A percentile compares a stretch with the other conserved stretches of the same genome.
Evolutionary conservation across 2,888 invertebrate species (phyloP).

Genomic region (Tetanocera ferruginea): DNA sequence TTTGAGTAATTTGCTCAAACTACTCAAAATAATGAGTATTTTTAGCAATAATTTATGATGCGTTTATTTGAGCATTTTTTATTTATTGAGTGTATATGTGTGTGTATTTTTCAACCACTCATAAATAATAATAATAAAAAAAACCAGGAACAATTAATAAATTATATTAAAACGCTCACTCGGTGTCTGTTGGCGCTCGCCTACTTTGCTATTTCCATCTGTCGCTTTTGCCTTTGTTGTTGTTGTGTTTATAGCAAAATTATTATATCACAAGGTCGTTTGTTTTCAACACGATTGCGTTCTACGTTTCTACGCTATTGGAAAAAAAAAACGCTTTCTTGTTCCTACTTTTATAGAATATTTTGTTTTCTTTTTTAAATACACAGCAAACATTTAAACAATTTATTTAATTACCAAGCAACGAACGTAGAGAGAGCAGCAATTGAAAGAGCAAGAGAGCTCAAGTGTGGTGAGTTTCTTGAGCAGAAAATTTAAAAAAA

Average conservation of each 20-base stretch:
- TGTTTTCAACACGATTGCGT: conserved; percentile 7
- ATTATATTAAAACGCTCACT: neutral
- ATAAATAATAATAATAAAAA: neutral
- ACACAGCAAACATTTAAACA: neutral
- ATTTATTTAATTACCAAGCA: neutral
- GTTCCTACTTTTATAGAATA: conserved; percentile 16
- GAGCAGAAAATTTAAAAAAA: too few species aligned
- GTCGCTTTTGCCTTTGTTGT: conserved; percentile 1
- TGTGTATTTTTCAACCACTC: too few species aligned
- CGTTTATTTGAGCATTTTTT: too few species aligned
- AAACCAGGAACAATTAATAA: neutral
- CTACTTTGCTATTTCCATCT: conserved; percentile 5
- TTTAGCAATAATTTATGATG: too few species aligned
- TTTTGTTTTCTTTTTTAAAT: neutral
- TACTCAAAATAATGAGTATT: too few species aligned
- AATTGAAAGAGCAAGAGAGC: too few species aligned
- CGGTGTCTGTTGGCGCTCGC: conserved; percentile 1
- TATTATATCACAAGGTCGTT: conserved; percentile 40
- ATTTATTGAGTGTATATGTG: too few species aligned
- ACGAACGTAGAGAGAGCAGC: neutral
- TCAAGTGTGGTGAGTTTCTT: too few species aligned
- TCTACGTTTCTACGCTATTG: conserved; percentile 19
- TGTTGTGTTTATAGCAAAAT: neutral
- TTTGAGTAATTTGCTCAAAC: too few species aligned
- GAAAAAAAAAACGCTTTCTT: neutral